These are phyloP conservation scores for Corythaixoides concolor DNA, from an alignment of 2,113 vertebrate genomes.

Conservation along the genomic window DNA sequence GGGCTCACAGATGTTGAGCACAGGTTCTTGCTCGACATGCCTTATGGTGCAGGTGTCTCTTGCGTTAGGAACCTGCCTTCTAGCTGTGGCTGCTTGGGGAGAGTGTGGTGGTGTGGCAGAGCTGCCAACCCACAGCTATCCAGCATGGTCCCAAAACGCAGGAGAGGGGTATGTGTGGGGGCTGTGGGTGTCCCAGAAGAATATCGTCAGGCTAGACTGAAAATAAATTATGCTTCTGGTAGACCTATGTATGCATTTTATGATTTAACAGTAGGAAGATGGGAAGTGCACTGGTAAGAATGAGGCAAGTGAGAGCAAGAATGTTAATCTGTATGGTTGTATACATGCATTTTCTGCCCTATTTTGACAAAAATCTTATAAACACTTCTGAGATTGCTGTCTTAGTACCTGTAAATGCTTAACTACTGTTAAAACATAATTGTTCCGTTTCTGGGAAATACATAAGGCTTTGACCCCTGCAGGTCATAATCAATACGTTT, in stretches of 20 bases:
- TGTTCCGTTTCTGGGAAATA: not conserved
- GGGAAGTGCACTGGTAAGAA: not conserved
- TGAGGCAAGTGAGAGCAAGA: not conserved
- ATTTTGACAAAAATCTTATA: not conserved
- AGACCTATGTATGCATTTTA: not conserved
- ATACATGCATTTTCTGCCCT: not conserved
- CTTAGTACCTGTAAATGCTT: not conserved
- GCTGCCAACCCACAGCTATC: not conserved
- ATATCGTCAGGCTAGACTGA: not conserved
- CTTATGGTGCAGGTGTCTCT: not conserved
- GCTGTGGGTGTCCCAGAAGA: not conserved
- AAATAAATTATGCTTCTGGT: not conserved
- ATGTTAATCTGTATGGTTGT: not conserved
- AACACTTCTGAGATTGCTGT: not conserved
- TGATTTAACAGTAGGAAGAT: not conserved
- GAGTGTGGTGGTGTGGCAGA: not conserved
- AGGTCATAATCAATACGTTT: not conserved
- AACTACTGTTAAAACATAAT: not conserved
- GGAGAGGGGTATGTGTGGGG: not conserved
- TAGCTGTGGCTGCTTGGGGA: not conserved
- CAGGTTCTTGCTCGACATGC: not conserved
- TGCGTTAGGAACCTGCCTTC: not conserved
- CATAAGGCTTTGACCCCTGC: not conserved
- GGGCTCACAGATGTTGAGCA: rapidly evolving
- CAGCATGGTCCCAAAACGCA: not conserved